A percentile compares a stretch with the other conserved stretches of the same genome.
Conservation (phyloP, 1,140 invertebrate genomes). For the Pseudomyrmex concolor region DNA sequence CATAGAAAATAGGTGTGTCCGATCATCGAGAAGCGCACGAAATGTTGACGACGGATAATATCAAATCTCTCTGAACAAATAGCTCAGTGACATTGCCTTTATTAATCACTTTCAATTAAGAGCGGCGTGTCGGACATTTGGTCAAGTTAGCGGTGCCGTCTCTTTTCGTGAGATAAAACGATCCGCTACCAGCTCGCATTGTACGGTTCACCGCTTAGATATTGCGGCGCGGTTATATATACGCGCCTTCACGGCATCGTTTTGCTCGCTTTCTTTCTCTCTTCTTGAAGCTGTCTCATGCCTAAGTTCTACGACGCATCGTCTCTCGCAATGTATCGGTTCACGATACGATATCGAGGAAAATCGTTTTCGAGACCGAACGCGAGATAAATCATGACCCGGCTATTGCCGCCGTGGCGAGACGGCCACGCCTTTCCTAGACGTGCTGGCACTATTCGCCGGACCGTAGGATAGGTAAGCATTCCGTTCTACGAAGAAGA, state of each 20-base stretch:
- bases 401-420: conserved; percentile 49
- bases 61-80: conserved; percentile 19
- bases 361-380: conserved; percentile 70
- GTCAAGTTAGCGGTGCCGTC: conserved; percentile 57
- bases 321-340: neutral
- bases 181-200: conserved; percentile 33
- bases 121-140: conserved; percentile 53
- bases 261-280: neutral
- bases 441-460: conserved; percentile 73
- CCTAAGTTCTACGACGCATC: conserved; percentile 7
- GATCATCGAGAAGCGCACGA: neutral
- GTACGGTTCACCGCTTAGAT: conserved; percentile 25
- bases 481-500: conserved; percentile 51
- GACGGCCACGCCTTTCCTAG: conserved; percentile 73
- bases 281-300: neutral
- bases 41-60: conserved; percentile 27
- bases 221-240: neutral
- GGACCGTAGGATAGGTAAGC: conserved; percentile 33
- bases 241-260: conserved; percentile 16
- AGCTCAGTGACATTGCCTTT: neutral
- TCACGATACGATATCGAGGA: conserved; percentile 64
- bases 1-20: neutral
- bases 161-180: conserved; percentile 42
- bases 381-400: conserved; percentile 70
- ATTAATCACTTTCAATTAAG: conserved; percentile 62